A percentile compares a stretch with the other conserved stretches of the same genome.
phyloP scores from a whole-genome alignment of 2,797 vertebrate species.

The Enoplosus armatus region DNA sequence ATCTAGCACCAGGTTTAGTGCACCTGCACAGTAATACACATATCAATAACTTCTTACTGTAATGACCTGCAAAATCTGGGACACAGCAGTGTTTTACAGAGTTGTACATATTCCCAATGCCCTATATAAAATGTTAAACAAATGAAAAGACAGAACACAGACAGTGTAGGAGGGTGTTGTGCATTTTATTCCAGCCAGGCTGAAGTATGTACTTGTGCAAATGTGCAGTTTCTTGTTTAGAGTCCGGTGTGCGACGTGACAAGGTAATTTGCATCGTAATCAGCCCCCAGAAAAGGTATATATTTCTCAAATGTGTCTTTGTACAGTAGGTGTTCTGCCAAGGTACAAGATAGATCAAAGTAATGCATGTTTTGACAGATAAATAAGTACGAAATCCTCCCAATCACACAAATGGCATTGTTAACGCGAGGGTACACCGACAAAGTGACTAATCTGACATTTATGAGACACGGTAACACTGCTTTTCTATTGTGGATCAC shows the following conservation, averaged over 20 bases:
- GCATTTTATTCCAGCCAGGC: conserved; percentile 32
- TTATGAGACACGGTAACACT: conserved; percentile 21
- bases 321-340: conserved; percentile 50
- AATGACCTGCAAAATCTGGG: conserved; percentile 70
- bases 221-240: conserved; percentile 41
- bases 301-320: conserved; percentile 59
- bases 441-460: conserved; percentile 61
- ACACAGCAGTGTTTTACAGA: conserved; percentile 52
- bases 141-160: conserved; percentile 49
- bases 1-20: conserved; percentile 10
- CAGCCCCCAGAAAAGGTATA: conserved; percentile 45
- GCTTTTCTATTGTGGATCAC: conserved; percentile 21
- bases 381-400: conserved; percentile 58
- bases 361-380: conserved; percentile 64
- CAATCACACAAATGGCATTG: conserved; percentile 54
- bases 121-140: conserved; percentile 63
- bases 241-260: conserved; percentile 37
- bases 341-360: conserved; percentile 59
- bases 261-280: conserved; percentile 71
- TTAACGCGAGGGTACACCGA: conserved; percentile 36
- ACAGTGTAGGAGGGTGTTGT: conserved; percentile 35
- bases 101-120: conserved; percentile 48
- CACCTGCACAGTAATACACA: conserved; percentile 47
- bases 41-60: conserved; percentile 68
- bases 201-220: conserved; percentile 37